Evolutionary conservation across 2,113 vertebrate species (phyloP), one percentile per base, ranked within the genome.

Genomic region (Prietella phreatophila): DNA sequence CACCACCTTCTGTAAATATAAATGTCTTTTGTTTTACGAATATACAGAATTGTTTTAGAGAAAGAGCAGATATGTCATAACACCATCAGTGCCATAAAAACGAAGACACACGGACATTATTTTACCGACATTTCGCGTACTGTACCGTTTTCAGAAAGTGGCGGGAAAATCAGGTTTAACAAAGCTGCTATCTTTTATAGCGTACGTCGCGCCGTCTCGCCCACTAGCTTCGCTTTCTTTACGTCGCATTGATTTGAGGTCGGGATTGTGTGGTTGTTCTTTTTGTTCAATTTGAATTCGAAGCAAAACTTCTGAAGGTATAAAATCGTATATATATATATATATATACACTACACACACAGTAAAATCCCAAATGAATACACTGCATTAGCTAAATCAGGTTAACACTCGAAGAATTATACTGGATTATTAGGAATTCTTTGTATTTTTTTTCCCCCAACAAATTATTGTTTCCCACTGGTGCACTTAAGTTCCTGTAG

Each of bases 71-170:
- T 97, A 95, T 97, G 97, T 97, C 80, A 96, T 96, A 92, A 97
- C 96, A 97, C 98, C 98, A 97, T 96, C 96, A 96, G 98, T 99
- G 98, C 98, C 98, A 99, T 99, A 97, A 95, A 56, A 94, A 95
- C 92, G 94, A 96, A 94, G 93, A 93, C 92, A 94, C 90, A 93
- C 90, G 89, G 93, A 93, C 91, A 91, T 95, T 92, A 91, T 58
- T 93, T 94, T 55, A 47, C 61, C 61, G 81, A 14, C 81, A 80
- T 53, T 71, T 53, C 78, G 85, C 83, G 82, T 86, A 86, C 85
- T 89, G 69, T 86, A 89, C 53, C 42, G 42, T 47, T 47, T 86
- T 56, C 50, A 65, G 71, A 65, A 76, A 65, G 55, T 63, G 76
- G 84, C 55, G 80, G 89, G 82, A 36, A 78, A 82, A 82, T 71